Conservation (phyloP, 2,797 vertebrate species). For the Tachyglossus aculeatus region DNA sequence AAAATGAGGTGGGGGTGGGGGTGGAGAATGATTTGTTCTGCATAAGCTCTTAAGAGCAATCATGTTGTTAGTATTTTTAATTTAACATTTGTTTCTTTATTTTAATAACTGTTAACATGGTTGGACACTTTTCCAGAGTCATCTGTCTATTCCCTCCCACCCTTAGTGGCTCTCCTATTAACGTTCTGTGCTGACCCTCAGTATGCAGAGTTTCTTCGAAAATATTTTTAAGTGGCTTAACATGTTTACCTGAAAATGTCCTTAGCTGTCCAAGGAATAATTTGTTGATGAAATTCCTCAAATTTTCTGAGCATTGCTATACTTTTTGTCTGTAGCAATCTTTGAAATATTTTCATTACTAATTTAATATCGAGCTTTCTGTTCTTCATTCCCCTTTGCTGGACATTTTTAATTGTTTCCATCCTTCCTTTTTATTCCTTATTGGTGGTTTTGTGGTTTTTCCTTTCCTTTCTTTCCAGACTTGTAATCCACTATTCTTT, state of each 20-base stretch:
- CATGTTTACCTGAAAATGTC: too few relatives aligned
- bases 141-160: too few relatives aligned
- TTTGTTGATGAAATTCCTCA: not conserved
- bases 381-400: not conserved
- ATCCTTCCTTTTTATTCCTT: rapidly evolving
- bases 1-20: not conserved
- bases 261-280: not conserved
- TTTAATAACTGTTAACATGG: too few relatives aligned
- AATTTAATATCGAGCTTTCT: not conserved
- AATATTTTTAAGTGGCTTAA: not conserved
- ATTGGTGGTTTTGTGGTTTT: not conserved
- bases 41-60: rapidly evolving
- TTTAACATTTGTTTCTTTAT: too few relatives aligned
- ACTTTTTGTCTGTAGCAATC: not conserved
- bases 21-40: not conserved
- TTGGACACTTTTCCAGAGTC: too few relatives aligned
- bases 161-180: too few relatives aligned
- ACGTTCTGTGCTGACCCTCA: not conserved
- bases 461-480: too few relatives aligned
- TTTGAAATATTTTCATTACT: not conserved
- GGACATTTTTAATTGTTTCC: not conserved
- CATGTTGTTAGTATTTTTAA: too few relatives aligned
- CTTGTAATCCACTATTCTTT: too few relatives aligned
- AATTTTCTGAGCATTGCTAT: not conserved
- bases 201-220: not conserved